A percentile compares a stretch with the other conserved stretches of the same genome.
Conservation (phyloP, 2,888 invertebrate genomes). For the Callimorpha dominula region DNA sequence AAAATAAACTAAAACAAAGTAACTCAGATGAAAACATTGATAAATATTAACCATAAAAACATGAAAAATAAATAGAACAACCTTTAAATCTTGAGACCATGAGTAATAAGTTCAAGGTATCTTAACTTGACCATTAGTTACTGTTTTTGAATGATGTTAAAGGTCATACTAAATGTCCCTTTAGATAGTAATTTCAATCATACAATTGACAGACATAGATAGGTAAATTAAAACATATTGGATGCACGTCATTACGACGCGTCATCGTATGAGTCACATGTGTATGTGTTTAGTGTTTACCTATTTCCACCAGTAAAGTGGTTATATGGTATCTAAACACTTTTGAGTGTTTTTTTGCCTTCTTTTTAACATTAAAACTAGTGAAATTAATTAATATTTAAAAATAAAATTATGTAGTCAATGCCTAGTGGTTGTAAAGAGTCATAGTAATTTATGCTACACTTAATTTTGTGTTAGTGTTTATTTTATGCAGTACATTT, state of each 20-base stretch:
- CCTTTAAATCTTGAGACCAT: conserved; percentile 9
- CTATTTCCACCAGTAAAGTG: conserved; percentile 19
- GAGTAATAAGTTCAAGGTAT: conserved; percentile 47
- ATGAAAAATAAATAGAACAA: background rate
- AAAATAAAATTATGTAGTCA: too few relatives aligned
- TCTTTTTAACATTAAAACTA: too few relatives aligned
- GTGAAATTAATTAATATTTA: too few relatives aligned
- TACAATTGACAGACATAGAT: background rate
- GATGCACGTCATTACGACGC: conserved; percentile 22
- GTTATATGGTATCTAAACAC: background rate
- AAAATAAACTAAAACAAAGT: background rate
- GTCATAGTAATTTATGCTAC: too few relatives aligned
- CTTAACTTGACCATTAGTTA: conserved; percentile 22
- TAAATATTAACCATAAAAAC: background rate
- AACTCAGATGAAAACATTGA: background rate
- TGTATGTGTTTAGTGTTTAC: conserved; percentile 14
- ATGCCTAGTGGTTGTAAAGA: too few relatives aligned
- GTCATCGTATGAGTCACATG: conserved; percentile 39
- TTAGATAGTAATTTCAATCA: background rate
- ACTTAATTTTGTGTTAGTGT: too few relatives aligned
- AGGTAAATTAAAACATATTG: background rate
- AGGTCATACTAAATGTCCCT: background rate
- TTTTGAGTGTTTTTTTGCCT: background rate
- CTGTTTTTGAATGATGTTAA: conserved; percentile 3
- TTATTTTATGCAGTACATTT: too few relatives aligned